phyloP scores from a whole-genome alignment of 2,888 invertebrate species.

The Autographa gamma region DNA sequence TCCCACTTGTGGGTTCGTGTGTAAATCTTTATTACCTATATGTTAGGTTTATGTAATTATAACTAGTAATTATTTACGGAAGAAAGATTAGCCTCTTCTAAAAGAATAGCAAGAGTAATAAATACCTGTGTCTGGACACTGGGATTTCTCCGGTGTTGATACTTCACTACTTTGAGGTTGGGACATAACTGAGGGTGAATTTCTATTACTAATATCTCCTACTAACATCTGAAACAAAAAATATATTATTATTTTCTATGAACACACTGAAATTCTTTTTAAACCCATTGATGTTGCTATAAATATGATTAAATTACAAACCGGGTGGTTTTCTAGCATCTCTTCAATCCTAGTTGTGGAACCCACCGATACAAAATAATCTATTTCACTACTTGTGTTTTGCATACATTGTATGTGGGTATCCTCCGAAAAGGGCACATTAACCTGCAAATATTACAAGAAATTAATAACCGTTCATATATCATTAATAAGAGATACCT shows the following conservation, averaged over 20 bases:
- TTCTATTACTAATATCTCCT: conserved; percentile 82
- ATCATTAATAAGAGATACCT: neutral
- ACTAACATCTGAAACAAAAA: conserved; percentile 80
- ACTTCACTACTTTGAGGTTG: conserved; percentile 82
- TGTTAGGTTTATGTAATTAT: too few relatives aligned
- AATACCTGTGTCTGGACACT: conserved; percentile 78
- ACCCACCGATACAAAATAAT: conserved; percentile 94
- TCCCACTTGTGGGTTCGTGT: too few relatives aligned
- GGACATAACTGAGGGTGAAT: conserved; percentile 78
- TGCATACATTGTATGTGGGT: conserved; percentile 93
- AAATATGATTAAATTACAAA: conserved; percentile 63
- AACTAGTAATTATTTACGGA: too few relatives aligned
- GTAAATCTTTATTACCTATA: too few relatives aligned
- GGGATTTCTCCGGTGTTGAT: conserved; percentile 82
- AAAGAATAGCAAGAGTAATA: conserved; percentile 13
- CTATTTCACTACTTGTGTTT: conserved; percentile 92
- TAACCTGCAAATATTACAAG: conserved; percentile 81
- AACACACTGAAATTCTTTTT: neutral
- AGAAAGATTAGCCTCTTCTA: too few relatives aligned
- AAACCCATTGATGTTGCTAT: neutral
- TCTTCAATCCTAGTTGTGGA: conserved; percentile 86
- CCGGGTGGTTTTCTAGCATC: conserved; percentile 86
- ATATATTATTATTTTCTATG: conserved; percentile 5
- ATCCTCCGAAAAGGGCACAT: conserved; percentile 91
- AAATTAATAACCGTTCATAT: neutral